Evolutionary conservation across 2,888 invertebrate species (phyloP).

Genomic region (Cephus sareptanus): DNA sequence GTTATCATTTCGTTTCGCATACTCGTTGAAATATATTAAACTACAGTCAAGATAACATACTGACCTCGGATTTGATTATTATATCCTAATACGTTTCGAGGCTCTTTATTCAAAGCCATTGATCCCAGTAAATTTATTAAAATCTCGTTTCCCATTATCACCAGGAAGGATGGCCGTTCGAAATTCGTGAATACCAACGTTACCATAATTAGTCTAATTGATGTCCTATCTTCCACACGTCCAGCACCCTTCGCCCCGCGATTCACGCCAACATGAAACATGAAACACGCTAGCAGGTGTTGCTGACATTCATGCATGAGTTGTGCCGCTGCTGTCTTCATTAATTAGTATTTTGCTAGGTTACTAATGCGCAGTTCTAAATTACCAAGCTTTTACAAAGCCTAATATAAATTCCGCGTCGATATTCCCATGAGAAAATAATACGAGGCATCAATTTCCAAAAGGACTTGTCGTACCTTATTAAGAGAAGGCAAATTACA

Average conservation of each 20-base stretch:
- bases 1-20: background rate
- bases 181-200: background rate
- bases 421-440: background rate
- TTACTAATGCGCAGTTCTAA: background rate
- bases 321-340: slow-evolving; percentile 51
- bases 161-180: background rate
- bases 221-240: slow-evolving; percentile 43
- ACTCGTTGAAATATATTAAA: background rate
- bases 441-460: background rate
- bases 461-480: background rate
- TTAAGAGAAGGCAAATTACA: background rate
- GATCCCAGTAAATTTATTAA: background rate
- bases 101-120: background rate
- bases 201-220: slow-evolving; percentile 59
- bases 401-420: background rate
- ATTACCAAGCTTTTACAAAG: background rate
- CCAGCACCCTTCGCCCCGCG: slow-evolving; percentile 17
- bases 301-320: slow-evolving; percentile 49
- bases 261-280: slow-evolving; percentile 39
- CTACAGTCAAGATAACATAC: background rate
- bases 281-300: slow-evolving; percentile 37
- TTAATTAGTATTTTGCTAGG: slow-evolving; percentile 53
- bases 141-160: background rate
- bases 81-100: background rate
- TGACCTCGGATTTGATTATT: background rate